Evolutionary conservation across 2,113 vertebrate species (phyloP).

Genomic region (Pachycephala philippinensis): DNA sequence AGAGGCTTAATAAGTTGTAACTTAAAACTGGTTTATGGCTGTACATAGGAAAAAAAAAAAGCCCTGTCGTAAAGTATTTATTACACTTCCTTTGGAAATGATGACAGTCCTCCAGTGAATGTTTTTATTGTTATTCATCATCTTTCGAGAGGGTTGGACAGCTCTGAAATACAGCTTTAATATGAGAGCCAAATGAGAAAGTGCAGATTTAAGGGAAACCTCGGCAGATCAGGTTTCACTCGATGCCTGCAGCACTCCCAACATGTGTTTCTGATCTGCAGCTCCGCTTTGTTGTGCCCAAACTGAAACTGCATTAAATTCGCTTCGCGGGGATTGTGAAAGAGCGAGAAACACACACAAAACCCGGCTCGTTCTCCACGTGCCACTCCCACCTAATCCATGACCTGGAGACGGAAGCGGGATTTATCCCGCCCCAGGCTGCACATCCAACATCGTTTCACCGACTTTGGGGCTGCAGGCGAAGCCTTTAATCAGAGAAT

Average conservation of each 20-base stretch:
- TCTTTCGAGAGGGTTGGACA: slow-evolving; percentile 56
- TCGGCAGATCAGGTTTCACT: slow-evolving; percentile 55
- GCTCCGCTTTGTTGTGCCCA: slow-evolving; percentile 70
- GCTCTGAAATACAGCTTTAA: slow-evolving; percentile 63
- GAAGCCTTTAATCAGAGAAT: background rate
- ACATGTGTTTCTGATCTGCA: slow-evolving; percentile 84
- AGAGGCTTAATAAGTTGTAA: slow-evolving; percentile 56
- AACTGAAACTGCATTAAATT: slow-evolving; percentile 62
- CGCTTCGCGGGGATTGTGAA: slow-evolving; percentile 44
- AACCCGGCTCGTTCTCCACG: background rate
- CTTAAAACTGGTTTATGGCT: slow-evolving; percentile 56
- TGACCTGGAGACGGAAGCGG: background rate
- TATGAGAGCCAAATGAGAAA: slow-evolving; percentile 55
- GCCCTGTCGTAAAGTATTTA: slow-evolving; percentile 50
- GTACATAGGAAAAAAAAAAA: slow-evolving; percentile 9
- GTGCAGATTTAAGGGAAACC: slow-evolving; percentile 51
- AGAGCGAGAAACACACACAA: background rate
- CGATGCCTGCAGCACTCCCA: slow-evolving; percentile 68
- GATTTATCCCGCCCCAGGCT: background rate
- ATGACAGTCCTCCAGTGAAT: slow-evolving; percentile 59
- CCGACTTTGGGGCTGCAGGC: background rate
- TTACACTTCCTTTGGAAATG: slow-evolving; percentile 65
- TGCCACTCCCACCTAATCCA: background rate
- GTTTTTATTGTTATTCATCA: slow-evolving; percentile 69
- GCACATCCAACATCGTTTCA: background rate